Percentiles rank a stretch among this genome's conserved stretches.
Conservation (phyloP, 2,113 vertebrate species). For the Elaphurus davidianus region DNA sequence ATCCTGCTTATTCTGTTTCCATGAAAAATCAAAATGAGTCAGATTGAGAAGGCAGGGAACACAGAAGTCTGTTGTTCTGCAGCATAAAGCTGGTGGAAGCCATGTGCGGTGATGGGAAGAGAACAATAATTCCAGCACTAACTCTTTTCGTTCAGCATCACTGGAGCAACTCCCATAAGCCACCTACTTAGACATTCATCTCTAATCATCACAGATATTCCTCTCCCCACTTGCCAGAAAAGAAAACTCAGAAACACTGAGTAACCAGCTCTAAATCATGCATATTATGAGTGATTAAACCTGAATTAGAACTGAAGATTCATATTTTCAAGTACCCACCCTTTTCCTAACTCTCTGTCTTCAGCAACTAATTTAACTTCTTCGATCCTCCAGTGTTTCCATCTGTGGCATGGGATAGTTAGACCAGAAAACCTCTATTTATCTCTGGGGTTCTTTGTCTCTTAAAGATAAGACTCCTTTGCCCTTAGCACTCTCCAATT, state of each 20-base stretch:
- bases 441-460: background rate
- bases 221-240: background rate
- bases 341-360: background rate
- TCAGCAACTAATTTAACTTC: background rate
- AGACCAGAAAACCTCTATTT: background rate
- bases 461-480: background rate
- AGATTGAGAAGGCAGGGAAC: background rate
- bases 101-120: rapidly evolving
- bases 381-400: background rate
- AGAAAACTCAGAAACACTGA: background rate
- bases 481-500: background rate
- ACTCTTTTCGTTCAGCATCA: background rate
- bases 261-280: background rate
- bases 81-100: background rate
- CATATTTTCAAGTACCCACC: background rate
- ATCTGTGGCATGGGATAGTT: background rate
- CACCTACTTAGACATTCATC: background rate
- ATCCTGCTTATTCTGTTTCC: background rate
- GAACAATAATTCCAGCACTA: background rate
- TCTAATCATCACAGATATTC: background rate
- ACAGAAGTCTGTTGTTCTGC: background rate
- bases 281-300: background rate
- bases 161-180: background rate
- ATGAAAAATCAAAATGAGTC: background rate
- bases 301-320: background rate